Percentiles rank a stretch among this genome's conserved stretches.
Evolutionary conservation across 53 echinoderm and acorn worm species (phyloP).

Genomic region (Stichopus horrens): DNA sequence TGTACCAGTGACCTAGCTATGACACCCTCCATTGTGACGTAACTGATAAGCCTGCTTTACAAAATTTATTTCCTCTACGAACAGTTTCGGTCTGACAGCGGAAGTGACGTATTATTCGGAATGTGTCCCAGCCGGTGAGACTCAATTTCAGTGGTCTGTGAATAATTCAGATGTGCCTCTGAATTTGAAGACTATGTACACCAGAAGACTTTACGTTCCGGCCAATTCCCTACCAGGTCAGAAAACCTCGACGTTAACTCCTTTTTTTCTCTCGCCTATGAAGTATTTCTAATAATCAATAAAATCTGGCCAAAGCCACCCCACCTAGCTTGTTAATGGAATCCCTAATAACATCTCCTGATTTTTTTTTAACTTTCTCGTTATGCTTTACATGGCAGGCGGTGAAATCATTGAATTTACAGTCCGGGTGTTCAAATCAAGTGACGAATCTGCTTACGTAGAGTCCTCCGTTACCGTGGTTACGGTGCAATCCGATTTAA

Average conservation of each 20-base stretch:
- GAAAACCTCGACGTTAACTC: background rate
- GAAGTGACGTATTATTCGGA: slow-evolving; percentile 75
- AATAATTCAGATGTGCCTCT: slow-evolving; percentile 71
- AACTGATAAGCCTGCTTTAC: no score
- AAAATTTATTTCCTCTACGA: no score
- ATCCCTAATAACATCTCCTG: background rate
- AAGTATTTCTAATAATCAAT: no score
- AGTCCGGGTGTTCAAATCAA: slow-evolving; percentile 79
- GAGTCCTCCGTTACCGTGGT: slow-evolving; percentile 63
- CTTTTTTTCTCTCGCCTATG: no score
- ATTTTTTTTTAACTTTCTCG: background rate
- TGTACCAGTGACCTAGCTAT: no score
- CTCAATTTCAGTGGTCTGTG: slow-evolving; percentile 76
- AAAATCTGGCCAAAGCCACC: no score
- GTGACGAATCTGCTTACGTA: slow-evolving; percentile 54
- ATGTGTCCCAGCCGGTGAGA: slow-evolving; percentile 82
- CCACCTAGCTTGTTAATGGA: background rate
- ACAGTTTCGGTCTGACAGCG: slow-evolving; percentile 76
- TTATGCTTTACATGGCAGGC: slow-evolving; percentile 40
- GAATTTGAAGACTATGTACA: slow-evolving; percentile 77
- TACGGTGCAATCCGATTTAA: slow-evolving; percentile 66
- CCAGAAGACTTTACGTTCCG: slow-evolving; percentile 66
- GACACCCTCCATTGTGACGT: no score
- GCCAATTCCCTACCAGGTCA: slow-evolving; percentile 74
- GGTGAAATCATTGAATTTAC: slow-evolving; percentile 74